Conservation (phyloP, 1,140 invertebrate genomes). For the Tyrophagus putrescentiae region DNA sequence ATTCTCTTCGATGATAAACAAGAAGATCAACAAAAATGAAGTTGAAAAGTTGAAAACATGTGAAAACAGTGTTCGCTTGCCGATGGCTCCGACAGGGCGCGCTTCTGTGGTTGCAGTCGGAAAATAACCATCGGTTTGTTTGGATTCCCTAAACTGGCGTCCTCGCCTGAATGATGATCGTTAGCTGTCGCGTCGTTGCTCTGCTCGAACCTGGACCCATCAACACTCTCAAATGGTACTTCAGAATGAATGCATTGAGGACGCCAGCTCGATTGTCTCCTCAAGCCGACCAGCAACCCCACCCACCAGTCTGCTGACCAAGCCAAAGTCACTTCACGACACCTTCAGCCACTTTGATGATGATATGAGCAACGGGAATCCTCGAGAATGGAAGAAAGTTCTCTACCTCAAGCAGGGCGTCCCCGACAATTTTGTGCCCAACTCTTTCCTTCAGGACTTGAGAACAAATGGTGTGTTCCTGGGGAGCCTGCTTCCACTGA, state of each 20-base stretch:
- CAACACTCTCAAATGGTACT: not conserved
- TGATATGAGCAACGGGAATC: not conserved
- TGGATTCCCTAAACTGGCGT: too few relatives aligned
- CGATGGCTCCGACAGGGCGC: too few relatives aligned
- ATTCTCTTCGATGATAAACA: too few relatives aligned
- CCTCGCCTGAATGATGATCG: too few relatives aligned
- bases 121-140: too few relatives aligned
- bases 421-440: slow-evolving; percentile 81
- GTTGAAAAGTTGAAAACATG: too few relatives aligned
- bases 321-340: not conserved
- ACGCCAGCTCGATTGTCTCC: not conserved
- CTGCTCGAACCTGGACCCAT: too few relatives aligned
- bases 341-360: not conserved
- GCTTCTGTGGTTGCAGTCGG: too few relatives aligned
- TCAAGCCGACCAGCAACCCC: not conserved
- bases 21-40: too few relatives aligned
- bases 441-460: slow-evolving; percentile 64
- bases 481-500: too few relatives aligned
- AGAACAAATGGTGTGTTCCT: slow-evolving; percentile 49
- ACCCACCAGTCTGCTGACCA: not conserved
- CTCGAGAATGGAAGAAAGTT: slow-evolving; percentile 59
- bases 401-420: slow-evolving; percentile 70
- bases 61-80: too few relatives aligned
- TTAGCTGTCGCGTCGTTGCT: too few relatives aligned
- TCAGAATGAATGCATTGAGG: not conserved